Evolutionary conservation across 2,113 vertebrate species (phyloP).

Genomic region (Morone saxatilis): DNA sequence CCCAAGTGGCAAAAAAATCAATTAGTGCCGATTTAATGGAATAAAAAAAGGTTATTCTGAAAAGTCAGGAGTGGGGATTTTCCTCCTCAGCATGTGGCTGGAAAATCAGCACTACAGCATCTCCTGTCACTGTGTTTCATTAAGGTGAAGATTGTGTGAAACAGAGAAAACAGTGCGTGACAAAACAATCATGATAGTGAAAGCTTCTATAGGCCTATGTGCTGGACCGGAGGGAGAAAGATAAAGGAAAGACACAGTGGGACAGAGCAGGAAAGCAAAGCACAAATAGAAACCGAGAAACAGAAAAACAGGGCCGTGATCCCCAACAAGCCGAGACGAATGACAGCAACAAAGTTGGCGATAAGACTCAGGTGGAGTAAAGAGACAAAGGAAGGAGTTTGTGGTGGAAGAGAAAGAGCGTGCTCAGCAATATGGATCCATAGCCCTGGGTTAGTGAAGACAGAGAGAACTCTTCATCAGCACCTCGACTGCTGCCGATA

Average conservation of each 20-base stretch:
- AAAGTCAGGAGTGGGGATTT: constrained; percentile 8
- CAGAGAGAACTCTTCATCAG: constrained; percentile 80
- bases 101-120: constrained; percentile 30
- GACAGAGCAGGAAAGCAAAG: constrained; percentile 4
- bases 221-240: constrained; percentile 12
- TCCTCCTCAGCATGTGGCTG: constrained; percentile 21
- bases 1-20: constrained; percentile 16
- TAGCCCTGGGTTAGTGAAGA: constrained; percentile 78
- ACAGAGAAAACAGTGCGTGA: constrained; percentile 40
- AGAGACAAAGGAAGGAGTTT: constrained; percentile 73
- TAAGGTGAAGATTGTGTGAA: constrained; percentile 44
- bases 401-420: constrained; percentile 65
- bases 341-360: constrained; percentile 52
- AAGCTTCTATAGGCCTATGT: constrained; percentile 18
- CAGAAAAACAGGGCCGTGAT: constrained; percentile 30
- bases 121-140: constrained; percentile 34
- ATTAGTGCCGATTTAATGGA: constrained; percentile 2
- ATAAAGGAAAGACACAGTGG: constrained; percentile 48
- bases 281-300: constrained; percentile 34
- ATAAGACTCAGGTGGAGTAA: constrained; percentile 50
- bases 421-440: constrained; percentile 82
- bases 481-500: constrained; percentile 74
- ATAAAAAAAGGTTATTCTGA: neutral
- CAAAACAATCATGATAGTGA: constrained; percentile 36
- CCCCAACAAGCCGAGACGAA: constrained; percentile 45